Percentiles rank a stretch among this genome's conserved stretches.
Evolutionary conservation across 2,113 vertebrate species (phyloP).

Genomic region (Scomber colias): DNA sequence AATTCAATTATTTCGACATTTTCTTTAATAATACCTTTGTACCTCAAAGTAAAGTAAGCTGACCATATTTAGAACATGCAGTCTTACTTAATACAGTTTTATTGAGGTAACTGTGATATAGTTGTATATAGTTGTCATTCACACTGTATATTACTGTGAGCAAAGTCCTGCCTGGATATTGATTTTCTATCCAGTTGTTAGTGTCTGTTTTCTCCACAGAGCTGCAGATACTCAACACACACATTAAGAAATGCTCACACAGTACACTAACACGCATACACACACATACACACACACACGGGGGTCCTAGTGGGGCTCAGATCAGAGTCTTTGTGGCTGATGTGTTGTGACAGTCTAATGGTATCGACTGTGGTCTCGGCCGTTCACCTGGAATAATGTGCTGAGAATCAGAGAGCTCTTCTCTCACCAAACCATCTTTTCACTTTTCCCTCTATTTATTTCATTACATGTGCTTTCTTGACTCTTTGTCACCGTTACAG

Average conservation of each 20-base stretch:
- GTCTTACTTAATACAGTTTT: too few relatives aligned
- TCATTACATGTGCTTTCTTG: not conserved
- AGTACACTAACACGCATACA: not conserved
- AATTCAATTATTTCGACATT: too few relatives aligned
- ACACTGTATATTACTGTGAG: not conserved
- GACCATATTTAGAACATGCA: too few relatives aligned
- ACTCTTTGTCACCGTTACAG: not conserved
- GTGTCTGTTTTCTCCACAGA: not conserved
- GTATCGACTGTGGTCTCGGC: conserved; percentile 23
- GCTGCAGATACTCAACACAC: conserved; percentile 23
- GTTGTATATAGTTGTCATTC: too few relatives aligned
- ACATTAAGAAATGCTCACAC: conserved; percentile 8
- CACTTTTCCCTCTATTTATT: not conserved
- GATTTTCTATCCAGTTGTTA: conserved; percentile 8
- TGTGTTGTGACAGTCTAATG: conserved; percentile 65
- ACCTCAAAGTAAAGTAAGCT: too few relatives aligned
- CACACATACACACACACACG: conserved; percentile 17
- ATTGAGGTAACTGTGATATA: too few relatives aligned
- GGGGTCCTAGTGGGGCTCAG: not conserved
- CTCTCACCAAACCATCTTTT: conserved; percentile 4
- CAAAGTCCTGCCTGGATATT: not conserved
- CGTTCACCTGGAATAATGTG: conserved; percentile 48
- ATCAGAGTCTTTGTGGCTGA: conserved; percentile 34
- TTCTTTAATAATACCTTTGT: too few relatives aligned
- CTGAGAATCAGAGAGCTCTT: conserved; percentile 13